Evolutionary conservation across 2,888 invertebrate genomes (phyloP).

Genomic region (Plebejus melissa): DNA sequence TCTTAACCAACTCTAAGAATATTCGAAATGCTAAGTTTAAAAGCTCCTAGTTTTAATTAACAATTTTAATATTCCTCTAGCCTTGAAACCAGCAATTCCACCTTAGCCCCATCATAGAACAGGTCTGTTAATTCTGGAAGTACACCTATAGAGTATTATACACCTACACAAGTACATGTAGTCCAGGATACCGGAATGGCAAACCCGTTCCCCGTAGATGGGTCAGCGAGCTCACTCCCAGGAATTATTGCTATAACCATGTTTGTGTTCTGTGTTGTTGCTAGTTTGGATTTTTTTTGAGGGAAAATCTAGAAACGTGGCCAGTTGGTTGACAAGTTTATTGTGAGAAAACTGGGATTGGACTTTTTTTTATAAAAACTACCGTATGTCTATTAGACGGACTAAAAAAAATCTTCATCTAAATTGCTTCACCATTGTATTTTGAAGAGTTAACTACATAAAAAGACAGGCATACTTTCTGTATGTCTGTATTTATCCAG

Average conservation of each 20-base stretch:
- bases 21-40: too few species aligned
- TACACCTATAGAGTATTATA: not conserved
- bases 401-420: too few species aligned
- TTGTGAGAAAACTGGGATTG: not conserved
- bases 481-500: too few species aligned
- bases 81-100: not conserved
- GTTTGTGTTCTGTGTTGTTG: not conserved
- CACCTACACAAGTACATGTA: not conserved
- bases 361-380: not conserved
- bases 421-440: too few species aligned
- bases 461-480: not conserved
- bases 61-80: not conserved
- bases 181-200: conserved; percentile 3
- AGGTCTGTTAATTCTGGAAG: conserved; percentile 13
- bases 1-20: too few species aligned
- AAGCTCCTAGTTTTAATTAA: not conserved
- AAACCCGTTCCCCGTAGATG: conserved; percentile 14
- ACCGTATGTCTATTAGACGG: not conserved
- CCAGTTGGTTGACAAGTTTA: not conserved
- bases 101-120: not conserved
- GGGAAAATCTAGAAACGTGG: not conserved
- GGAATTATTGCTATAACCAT: conserved; percentile 9
- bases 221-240: conserved; percentile 6
- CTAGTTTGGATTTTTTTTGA: not conserved
- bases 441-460: not conserved